Evolutionary conservation across 2,113 vertebrate genomes (phyloP).

Genomic region (Gambusia holbrooki): DNA sequence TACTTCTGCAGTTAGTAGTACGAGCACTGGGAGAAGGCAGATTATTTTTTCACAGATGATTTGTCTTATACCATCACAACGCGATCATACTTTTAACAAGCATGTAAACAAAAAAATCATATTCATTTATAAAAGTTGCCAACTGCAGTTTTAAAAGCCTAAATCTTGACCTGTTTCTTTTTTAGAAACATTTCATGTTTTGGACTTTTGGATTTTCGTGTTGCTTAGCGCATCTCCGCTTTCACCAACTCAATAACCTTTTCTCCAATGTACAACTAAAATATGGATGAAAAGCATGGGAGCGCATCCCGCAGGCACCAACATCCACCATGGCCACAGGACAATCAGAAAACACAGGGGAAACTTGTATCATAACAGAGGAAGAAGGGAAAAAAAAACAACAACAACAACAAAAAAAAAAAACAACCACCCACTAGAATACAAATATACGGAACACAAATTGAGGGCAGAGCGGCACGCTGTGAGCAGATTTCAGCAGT

Average conservation of each 20-base stretch:
- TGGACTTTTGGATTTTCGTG: neutral
- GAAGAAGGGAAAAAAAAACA: conserved; percentile 9
- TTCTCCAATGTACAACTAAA: neutral
- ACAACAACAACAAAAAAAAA: neutral
- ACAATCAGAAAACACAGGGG: conserved; percentile 9
- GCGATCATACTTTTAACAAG: no score
- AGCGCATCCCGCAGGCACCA: neutral
- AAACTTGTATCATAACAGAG: conserved; percentile 22
- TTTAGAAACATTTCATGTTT: neutral
- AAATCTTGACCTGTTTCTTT: neutral
- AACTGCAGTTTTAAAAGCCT: neutral
- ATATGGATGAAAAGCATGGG: conserved; percentile 6
- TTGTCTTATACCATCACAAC: no score
- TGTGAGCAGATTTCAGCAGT: conserved; percentile 28
- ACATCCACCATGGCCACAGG: conserved; percentile 8
- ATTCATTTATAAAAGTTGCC: no score
- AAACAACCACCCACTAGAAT: conserved; percentile 28
- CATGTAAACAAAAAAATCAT: no score
- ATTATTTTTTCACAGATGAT: no score
- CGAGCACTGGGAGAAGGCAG: no score
- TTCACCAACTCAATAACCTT: neutral
- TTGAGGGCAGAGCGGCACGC: conserved; percentile 43
- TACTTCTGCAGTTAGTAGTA: no score
- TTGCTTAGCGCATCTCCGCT: neutral
- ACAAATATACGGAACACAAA: conserved; percentile 35